Percentiles rank a stretch among this genome's conserved stretches.
These are phyloP conservation scores for Eumacrocentrus americanus DNA, from an alignment of 2,888 invertebrate species.

Conservation along the genomic window DNA sequence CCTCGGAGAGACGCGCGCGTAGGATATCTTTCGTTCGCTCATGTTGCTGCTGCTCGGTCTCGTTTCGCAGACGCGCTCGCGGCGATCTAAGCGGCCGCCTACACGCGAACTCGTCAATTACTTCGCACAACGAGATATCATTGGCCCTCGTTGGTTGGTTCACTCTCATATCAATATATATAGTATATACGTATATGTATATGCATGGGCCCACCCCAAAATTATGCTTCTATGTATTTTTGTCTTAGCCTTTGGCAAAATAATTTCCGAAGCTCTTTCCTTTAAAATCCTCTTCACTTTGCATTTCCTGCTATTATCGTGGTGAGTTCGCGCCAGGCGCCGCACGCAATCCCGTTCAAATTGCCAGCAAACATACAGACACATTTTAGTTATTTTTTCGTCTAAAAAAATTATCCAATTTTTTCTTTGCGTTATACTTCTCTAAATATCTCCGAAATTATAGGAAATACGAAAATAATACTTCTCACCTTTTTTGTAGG, in stretches of 20 bases:
- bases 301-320: slow-evolving; percentile 48
- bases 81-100: slow-evolving; percentile 56
- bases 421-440: too few species aligned
- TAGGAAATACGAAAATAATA: too few species aligned
- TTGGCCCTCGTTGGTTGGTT: slow-evolving; percentile 31
- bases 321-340: slow-evolving; percentile 33
- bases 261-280: not conserved
- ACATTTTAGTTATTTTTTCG: not conserved
- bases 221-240: too few species aligned
- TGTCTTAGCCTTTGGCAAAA: not conserved
- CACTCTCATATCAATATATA: too few species aligned
- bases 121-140: slow-evolving; percentile 59
- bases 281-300: slow-evolving; percentile 31
- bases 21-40: slow-evolving; percentile 7
- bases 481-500: too few species aligned
- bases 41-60: slow-evolving; percentile 32
- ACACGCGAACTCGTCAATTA: slow-evolving; percentile 59
- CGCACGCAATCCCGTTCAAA: slow-evolving; percentile 41
- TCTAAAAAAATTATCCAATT: too few species aligned
- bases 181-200: slow-evolving; percentile 4
- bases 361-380: slow-evolving; percentile 19
- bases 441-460: too few species aligned
- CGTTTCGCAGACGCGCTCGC: slow-evolving; percentile 44
- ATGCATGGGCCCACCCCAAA: slow-evolving; percentile 1
- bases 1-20: not conserved